A percentile compares a stretch with the other conserved stretches of the same genome.
These are phyloP conservation scores for Melitaea cinxia DNA, from an alignment of 1,140 invertebrate genomes.

Conservation along the genomic window DNA sequence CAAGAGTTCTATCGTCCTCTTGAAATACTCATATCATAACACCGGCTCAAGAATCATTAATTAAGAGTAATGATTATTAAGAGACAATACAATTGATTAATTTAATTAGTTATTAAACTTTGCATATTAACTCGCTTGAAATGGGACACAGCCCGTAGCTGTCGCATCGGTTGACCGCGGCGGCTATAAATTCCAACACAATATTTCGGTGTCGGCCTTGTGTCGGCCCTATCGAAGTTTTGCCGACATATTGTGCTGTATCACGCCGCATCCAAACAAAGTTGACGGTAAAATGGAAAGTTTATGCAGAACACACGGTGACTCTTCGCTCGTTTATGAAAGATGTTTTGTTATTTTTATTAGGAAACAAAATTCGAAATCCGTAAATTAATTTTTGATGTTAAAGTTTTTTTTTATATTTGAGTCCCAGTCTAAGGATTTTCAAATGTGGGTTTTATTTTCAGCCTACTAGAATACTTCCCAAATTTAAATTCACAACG, in stretches of 20 bases:
- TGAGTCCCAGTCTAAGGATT: too few species aligned
- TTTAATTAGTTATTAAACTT: conserved; percentile 14
- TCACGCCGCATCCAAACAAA: conserved; percentile 17
- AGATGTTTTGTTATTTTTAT: conserved; percentile 3
- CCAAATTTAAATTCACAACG: too few species aligned
- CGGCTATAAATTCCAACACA: conserved; percentile 68
- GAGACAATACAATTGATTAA: not conserved
- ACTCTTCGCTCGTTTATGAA: not conserved
- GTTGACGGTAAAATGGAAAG: conserved; percentile 35
- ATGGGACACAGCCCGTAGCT: conserved; percentile 24
- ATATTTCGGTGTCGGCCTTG: conserved; percentile 59
- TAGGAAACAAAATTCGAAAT: conserved; percentile 13
- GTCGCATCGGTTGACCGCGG: conserved; percentile 56
- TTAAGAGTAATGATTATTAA: not conserved
- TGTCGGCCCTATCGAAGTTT: conserved; percentile 54
- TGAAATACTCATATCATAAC: not conserved
- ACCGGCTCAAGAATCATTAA: not conserved
- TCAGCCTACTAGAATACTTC: too few species aligned
- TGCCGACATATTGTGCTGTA: conserved; percentile 29
- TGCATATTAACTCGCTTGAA: conserved; percentile 37
- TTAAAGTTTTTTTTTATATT: not conserved
- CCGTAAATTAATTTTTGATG: conserved; percentile 5
- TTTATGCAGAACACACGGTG: conserved; percentile 16
- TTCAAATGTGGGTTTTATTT: too few species aligned
- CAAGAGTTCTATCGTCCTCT: not conserved